Percentiles rank a stretch among this genome's conserved stretches.
Conservation (phyloP, 1,140 invertebrate genomes). For the Macrosteles quadrilineatus region DNA sequence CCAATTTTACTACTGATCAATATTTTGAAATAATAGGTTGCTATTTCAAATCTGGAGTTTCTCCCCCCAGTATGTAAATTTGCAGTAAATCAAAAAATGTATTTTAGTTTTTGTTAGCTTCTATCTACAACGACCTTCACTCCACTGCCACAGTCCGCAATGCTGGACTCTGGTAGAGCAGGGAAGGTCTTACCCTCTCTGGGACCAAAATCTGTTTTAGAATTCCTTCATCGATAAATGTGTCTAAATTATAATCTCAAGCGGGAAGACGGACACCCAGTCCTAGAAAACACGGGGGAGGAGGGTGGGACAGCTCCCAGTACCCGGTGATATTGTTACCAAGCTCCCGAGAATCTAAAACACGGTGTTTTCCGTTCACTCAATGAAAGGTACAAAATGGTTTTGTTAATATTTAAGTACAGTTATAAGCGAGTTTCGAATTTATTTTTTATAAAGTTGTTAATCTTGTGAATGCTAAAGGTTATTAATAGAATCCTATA, state of each 20-base stretch:
- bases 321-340: not conserved
- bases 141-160: not conserved
- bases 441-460: slow-evolving; percentile 32
- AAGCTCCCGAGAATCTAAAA: not conserved
- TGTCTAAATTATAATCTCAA: not conserved
- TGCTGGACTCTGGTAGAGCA: not conserved
- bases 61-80: not conserved
- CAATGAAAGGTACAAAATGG: slow-evolving; percentile 24
- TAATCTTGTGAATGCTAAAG: slow-evolving; percentile 23
- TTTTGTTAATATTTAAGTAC: slow-evolving; percentile 29
- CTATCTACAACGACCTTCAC: not conserved
- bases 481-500: slow-evolving; percentile 29
- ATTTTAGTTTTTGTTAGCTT: not conserved
- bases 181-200: not conserved
- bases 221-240: not conserved
- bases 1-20: slow-evolving; percentile 8
- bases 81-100: not conserved
- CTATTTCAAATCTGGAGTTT: not conserved
- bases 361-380: slow-evolving; percentile 20
- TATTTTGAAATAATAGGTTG: not conserved
- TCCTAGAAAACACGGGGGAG: not conserved
- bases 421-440: slow-evolving; percentile 23
- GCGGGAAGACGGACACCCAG: not conserved
- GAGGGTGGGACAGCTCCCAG: not conserved
- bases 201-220: not conserved